phyloP scores from a whole-genome alignment of 2,888 invertebrate genomes.

The Nemurella pictetii region DNA sequence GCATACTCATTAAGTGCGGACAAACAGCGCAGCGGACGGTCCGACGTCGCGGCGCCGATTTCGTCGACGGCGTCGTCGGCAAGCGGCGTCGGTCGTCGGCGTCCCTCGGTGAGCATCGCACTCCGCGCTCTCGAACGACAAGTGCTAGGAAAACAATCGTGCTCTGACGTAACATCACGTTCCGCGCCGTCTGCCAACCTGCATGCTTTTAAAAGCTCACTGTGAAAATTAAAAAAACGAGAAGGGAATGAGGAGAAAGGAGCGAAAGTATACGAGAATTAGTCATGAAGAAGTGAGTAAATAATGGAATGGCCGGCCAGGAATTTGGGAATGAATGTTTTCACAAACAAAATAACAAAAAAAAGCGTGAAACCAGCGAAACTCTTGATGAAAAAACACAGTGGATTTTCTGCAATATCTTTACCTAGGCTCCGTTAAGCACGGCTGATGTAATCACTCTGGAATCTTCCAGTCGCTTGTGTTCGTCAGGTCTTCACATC shows the following conservation, averaged over 20 bases:
- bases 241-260: neutral
- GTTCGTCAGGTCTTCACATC: neutral
- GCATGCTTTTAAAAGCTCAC: slow-evolving; percentile 5
- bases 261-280: slow-evolving; percentile 3
- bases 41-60: neutral
- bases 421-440: neutral
- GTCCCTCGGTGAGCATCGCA: neutral
- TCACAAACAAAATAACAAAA: neutral
- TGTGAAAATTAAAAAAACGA: neutral
- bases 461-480: neutral
- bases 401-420: neutral
- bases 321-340: neutral
- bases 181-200: neutral
- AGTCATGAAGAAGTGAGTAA: neutral
- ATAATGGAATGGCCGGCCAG: neutral
- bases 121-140: neutral
- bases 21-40: slow-evolving; percentile 14
- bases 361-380: neutral
- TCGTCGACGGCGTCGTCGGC: neutral
- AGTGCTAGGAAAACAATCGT: slow-evolving; percentile 9
- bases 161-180: slow-evolving; percentile 1
- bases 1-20: slow-evolving; percentile 26
- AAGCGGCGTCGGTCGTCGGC: neutral
- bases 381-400: neutral
- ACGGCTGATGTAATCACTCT: neutral